Evolutionary conservation across 2,113 vertebrate genomes (phyloP), one percentile per base, ranked within the genome.

Genomic region (Calyptommatus sinebrachiatus): DNA sequence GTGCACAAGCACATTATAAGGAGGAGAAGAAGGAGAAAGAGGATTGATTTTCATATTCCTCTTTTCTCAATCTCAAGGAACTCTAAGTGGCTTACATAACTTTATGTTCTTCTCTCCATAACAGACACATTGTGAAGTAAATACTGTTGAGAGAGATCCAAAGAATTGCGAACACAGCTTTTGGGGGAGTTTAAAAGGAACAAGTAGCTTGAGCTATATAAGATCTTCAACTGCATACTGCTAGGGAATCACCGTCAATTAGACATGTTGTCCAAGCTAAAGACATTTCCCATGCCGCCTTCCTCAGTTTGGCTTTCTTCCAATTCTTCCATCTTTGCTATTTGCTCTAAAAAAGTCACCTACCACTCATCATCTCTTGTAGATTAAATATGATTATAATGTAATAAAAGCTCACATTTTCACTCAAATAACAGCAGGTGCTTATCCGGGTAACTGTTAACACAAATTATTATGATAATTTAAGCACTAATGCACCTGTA

Each of bases 401-500:
- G 74, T 84, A 83, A 83, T 50, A 70, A 1, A 5, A 83, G 18
- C 82, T 89, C 76, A 85, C 70, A 31, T 50, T 85, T 89, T 73
- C 24, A 68, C 78, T 87, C 73, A 88, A 87, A 71, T 89, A 90
- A 88, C 77, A 87, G 79, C 88, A 93, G 83, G 87, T 90, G 90
- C 83, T 86, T 62, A 84, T 78, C 81, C 70, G 10, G 26, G 85
- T 82, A 71, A 73, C 60, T 69, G 72, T 70, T 84, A 61, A 76
- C 48, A 66, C 53, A 71, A 78, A 84, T 84, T 88, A 89, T 89
- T 86, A 7, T 86, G 90, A 90, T 91, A 86, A 5, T 4, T 71
- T 87, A 85, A 86, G 84, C 85, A 87, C 88, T 71, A 85, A 81
- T 0, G 0, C 90, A 92, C 87, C 90, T 92, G 90, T 88, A 7